A percentile compares a stretch with the other conserved stretches of the same genome.
Evolutionary conservation across 1,140 invertebrate genomes (phyloP).

Genomic region (Cotesia glomerata): DNA sequence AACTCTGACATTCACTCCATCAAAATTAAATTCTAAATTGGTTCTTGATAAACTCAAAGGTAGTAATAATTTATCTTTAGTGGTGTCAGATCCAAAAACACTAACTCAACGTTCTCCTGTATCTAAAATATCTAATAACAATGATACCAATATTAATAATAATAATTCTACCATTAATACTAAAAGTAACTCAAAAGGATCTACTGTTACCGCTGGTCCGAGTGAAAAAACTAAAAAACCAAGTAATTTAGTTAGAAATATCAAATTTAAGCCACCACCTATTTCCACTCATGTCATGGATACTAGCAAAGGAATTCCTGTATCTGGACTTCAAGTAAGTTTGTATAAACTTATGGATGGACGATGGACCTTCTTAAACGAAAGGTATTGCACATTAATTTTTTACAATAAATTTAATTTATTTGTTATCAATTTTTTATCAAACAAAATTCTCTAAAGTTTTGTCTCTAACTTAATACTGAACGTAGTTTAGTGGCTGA

Average conservation of each 20-base stretch:
- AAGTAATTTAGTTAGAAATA: neutral
- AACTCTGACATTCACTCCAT: slow-evolving; percentile 44
- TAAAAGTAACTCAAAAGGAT: neutral
- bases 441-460: no score
- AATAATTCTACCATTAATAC: neutral
- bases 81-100: slow-evolving; percentile 34
- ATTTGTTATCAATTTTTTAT: no score
- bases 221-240: neutral
- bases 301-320: slow-evolving; percentile 70
- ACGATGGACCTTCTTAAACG: slow-evolving; percentile 69
- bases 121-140: neutral
- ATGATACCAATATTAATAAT: no score
- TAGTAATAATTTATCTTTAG: slow-evolving; percentile 38
- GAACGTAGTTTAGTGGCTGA: no score
- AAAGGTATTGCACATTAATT: slow-evolving; percentile 50
- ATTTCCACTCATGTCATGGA: slow-evolving; percentile 74
- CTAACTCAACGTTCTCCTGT: slow-evolving; percentile 11
- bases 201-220: neutral
- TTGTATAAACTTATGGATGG: slow-evolving; percentile 71
- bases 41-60: slow-evolving; percentile 46
- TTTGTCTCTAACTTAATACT: no score
- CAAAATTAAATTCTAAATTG: slow-evolving; percentile 39
- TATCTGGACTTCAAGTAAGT: slow-evolving; percentile 67
- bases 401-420: no score
- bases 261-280: slow-evolving; percentile 47